A percentile compares a stretch with the other conserved stretches of the same genome.
Conservation (phyloP, 37 sponge, comb jelly and placozoan genomes). For the Lycopodina hypogea region DNA sequence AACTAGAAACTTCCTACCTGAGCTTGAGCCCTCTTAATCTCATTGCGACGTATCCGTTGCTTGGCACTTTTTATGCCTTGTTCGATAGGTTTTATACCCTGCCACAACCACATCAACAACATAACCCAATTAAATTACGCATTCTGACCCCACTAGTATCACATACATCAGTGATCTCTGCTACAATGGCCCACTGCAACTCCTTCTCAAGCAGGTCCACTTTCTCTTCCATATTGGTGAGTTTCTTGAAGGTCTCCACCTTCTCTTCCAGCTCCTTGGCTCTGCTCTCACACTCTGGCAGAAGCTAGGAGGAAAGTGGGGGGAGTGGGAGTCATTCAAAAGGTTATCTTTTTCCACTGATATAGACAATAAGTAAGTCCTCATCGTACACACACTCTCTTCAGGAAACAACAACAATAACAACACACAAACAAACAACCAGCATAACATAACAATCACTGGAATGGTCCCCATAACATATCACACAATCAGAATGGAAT, state of each 20-base stretch:
- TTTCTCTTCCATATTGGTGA: slow-evolving; percentile 55
- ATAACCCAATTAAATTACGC: not conserved
- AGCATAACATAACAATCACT: not conserved
- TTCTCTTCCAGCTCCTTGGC: slow-evolving; percentile 72
- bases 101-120: slow-evolving; percentile 1
- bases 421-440: not conserved
- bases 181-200: slow-evolving; percentile 79
- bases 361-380: not conserved
- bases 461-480: too few species aligned
- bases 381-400: not conserved
- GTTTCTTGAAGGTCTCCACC: slow-evolving; percentile 44
- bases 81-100: slow-evolving; percentile 32
- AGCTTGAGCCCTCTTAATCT: slow-evolving; percentile 4
- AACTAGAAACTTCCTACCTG: slow-evolving; percentile 7
- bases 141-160: not conserved
- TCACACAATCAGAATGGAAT: not conserved
- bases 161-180: slow-evolving; percentile 55
- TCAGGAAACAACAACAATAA: not conserved
- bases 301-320: slow-evolving; percentile 14
- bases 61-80: slow-evolving; percentile 10
- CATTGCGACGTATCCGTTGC: slow-evolving; percentile 26
- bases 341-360: not conserved
- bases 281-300: slow-evolving; percentile 42
- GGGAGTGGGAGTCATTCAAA: not conserved
- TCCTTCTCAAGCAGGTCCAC: slow-evolving; percentile 54